These are phyloP conservation scores for Fistularia commersonii DNA, from an alignment of 2,797 vertebrate genomes.

Conservation along the genomic window DNA sequence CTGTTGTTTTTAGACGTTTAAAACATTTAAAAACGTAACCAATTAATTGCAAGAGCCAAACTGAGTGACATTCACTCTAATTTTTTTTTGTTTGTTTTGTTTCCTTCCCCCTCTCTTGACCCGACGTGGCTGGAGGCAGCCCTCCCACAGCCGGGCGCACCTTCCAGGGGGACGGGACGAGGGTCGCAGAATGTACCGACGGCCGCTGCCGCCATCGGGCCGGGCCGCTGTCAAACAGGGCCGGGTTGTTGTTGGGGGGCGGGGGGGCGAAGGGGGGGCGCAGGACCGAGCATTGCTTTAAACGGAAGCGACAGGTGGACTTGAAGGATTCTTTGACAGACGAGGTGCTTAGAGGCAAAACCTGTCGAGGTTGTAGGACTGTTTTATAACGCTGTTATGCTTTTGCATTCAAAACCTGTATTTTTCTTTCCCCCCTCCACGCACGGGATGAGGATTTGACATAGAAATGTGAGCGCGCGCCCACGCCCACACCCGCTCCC, in stretches of 20 bases:
- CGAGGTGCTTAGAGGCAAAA: conserved; percentile 50
- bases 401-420: conserved; percentile 65
- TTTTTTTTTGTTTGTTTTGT: conserved; percentile 40
- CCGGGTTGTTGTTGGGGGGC: conserved; percentile 40
- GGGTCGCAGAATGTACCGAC: conserved; percentile 63
- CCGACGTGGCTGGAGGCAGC: conserved; percentile 58
- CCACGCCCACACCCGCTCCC: too few relatives aligned
- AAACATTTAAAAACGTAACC: conserved; percentile 68
- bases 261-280: conserved; percentile 45
- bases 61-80: conserved; percentile 84
- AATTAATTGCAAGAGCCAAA: conserved; percentile 77
- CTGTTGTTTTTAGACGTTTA: conserved; percentile 67
- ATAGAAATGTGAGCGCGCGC: conserved; percentile 64
- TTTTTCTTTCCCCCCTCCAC: conserved; percentile 61
- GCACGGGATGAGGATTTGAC: conserved; percentile 53
- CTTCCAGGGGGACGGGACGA: conserved; percentile 60
- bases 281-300: conserved; percentile 65
- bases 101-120: conserved; percentile 31
- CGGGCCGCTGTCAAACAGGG: conserved; percentile 64
- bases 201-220: conserved; percentile 51
- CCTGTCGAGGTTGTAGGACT: conserved; percentile 58
- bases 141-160: conserved; percentile 63
- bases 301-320: conserved; percentile 55
- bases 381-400: conserved; percentile 63
- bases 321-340: conserved; percentile 49